Conservation (phyloP, 2,888 invertebrate species). For the Drosophila monieri region DNA sequence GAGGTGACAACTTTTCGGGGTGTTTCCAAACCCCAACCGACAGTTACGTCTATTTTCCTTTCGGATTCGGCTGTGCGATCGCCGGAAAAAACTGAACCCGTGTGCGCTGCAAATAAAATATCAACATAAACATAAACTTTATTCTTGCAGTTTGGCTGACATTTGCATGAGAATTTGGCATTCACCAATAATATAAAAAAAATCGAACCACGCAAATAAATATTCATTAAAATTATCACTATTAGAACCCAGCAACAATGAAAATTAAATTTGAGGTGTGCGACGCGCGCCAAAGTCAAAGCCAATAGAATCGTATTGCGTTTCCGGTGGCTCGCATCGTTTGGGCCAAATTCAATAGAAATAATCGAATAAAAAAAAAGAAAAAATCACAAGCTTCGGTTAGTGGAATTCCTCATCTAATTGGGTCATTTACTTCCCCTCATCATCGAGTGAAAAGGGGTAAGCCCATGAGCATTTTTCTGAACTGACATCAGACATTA, state of each 20-base stretch:
- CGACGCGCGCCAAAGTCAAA: conserved; percentile 43
- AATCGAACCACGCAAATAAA: conserved; percentile 23
- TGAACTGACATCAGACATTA: conserved; percentile 27
- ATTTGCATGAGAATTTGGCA: conserved; percentile 43
- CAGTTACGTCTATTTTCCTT: conserved; percentile 46
- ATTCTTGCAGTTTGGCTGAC: conserved; percentile 17
- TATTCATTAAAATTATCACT: conserved; percentile 26
- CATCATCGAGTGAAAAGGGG: conserved; percentile 7
- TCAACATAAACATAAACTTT: not conserved
- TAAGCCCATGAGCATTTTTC: conserved; percentile 32
- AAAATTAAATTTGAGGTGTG: conserved; percentile 29
- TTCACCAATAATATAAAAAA: conserved; percentile 6
- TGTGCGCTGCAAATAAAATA: conserved; percentile 9
- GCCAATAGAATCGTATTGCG: conserved; percentile 42
- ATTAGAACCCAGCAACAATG: conserved; percentile 39
- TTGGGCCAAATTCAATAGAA: conserved; percentile 30
- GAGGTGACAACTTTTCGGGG: conserved; percentile 36
- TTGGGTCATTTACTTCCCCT: conserved; percentile 29
- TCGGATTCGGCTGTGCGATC: conserved; percentile 29
- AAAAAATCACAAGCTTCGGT: conserved; percentile 3
- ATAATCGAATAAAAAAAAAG: conserved; percentile 2
- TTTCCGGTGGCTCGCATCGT: conserved; percentile 42
- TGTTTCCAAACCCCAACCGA: conserved; percentile 23
- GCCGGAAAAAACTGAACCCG: not conserved
- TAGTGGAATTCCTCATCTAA: conserved; percentile 30